These are phyloP conservation scores for Coenonympha glycerion DNA, from an alignment of 2,888 invertebrate genomes.

Conservation along the genomic window DNA sequence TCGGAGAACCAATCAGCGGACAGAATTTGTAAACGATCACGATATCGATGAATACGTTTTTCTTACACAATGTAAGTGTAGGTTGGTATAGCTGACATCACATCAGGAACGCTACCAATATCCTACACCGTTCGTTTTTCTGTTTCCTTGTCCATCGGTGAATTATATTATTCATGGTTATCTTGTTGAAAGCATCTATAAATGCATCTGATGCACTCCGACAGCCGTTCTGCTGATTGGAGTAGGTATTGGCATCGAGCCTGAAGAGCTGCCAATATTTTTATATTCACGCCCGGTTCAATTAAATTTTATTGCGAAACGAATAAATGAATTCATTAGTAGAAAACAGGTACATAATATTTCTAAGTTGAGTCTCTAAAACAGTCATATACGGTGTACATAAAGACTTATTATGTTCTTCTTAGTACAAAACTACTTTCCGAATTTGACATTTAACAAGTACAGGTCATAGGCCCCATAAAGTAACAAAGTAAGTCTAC, in stretches of 20 bases:
- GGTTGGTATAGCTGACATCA: too few relatives aligned
- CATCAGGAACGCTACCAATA: too few relatives aligned
- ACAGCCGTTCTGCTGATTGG: conserved; percentile 25
- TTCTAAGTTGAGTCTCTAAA: neutral
- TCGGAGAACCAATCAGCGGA: too few relatives aligned
- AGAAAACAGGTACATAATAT: neutral
- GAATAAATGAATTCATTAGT: conserved; percentile 3
- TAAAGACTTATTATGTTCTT: too few relatives aligned
- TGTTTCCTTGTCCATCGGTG: neutral
- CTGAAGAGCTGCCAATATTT: conserved; percentile 31
- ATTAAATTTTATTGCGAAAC: conserved; percentile 25
- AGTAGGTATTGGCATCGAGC: conserved; percentile 27
- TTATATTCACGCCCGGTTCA: conserved; percentile 30
- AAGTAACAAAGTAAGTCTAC: too few relatives aligned
- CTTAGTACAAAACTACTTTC: neutral
- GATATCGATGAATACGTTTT: too few relatives aligned
- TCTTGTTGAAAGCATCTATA: conserved; percentile 6
- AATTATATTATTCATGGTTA: neutral
- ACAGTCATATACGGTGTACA: too few relatives aligned
- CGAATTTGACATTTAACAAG: too few relatives aligned
- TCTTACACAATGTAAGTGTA: too few relatives aligned
- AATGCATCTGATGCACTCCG: conserved; percentile 23
- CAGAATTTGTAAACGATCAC: too few relatives aligned
- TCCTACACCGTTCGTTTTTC: too few relatives aligned
- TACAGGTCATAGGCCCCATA: too few relatives aligned